A percentile compares a stretch with the other conserved stretches of the same genome.
Conservation (phyloP, 2,113 vertebrate species). For the Proteles cristata region DNA sequence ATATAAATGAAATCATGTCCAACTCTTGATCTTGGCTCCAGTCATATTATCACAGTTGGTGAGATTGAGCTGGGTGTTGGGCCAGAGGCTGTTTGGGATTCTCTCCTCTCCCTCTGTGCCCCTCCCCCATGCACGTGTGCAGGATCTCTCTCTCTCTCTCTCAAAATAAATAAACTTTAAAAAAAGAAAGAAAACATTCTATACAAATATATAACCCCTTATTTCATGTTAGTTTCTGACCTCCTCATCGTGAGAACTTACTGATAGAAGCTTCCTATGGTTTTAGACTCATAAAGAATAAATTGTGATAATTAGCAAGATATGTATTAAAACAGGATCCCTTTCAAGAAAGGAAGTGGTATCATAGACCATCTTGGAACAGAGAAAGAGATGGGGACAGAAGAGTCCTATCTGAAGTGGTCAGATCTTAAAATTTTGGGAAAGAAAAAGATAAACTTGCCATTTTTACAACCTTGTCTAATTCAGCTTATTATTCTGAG, state of each 20-base stretch:
- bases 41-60: too few species aligned
- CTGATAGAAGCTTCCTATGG: background rate
- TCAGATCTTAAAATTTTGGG: background rate
- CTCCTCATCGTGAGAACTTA: background rate
- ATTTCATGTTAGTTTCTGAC: background rate
- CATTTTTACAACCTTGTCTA: background rate
- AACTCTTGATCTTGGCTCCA: too few species aligned
- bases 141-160: too few species aligned
- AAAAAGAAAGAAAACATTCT: background rate
- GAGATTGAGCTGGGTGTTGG: too few species aligned
- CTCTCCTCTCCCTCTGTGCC: too few species aligned
- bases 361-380: background rate
- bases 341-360: background rate
- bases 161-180: too few species aligned
- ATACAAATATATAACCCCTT: background rate
- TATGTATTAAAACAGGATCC: background rate
- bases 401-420: background rate
- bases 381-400: background rate
- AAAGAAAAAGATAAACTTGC: background rate
- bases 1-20: too few species aligned
- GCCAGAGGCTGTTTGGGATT: too few species aligned
- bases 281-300: background rate
- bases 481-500: background rate
- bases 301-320: background rate
- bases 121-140: too few species aligned